phyloP scores from a whole-genome alignment of 1,140 invertebrate genomes.

The Trypoxylus dichotomus region DNA sequence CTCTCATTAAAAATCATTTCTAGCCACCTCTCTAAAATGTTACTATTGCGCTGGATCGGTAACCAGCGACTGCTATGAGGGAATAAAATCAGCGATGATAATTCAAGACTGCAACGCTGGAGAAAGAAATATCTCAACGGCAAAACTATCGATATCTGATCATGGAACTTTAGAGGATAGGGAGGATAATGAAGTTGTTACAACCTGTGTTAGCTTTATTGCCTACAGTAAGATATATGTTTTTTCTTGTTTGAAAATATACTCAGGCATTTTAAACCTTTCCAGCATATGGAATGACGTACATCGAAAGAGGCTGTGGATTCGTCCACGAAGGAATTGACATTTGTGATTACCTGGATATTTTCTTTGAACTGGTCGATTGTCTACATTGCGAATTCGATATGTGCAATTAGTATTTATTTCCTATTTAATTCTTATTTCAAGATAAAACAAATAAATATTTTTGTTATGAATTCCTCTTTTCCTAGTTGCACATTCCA shows the following conservation, averaged over 20 bases:
- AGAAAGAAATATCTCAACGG: conserved; percentile 11
- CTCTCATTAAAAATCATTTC: background rate
- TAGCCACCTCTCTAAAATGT: conserved; percentile 16
- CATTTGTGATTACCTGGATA: conserved; percentile 18
- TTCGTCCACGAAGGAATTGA: conserved; percentile 21
- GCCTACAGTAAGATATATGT: background rate
- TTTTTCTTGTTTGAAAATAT: background rate
- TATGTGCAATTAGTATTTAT: conserved; percentile 11
- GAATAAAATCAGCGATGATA: background rate
- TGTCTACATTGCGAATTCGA: conserved; percentile 5
- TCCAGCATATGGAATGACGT: background rate
- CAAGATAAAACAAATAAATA: background rate
- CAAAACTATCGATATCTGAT: conserved; percentile 20
- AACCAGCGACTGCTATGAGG: conserved; percentile 10
- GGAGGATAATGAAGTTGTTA: background rate
- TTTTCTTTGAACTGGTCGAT: background rate
- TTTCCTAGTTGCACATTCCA: too few relatives aligned
- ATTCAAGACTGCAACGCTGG: conserved; percentile 10
- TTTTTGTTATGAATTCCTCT: too few relatives aligned
- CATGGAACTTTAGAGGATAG: background rate
- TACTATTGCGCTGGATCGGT: conserved; percentile 11
- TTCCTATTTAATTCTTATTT: background rate
- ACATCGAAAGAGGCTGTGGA: conserved; percentile 10
- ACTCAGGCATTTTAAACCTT: background rate
- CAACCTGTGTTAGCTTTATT: background rate